A percentile compares a stretch with the other conserved stretches of the same genome.
phyloP scores from a whole-genome alignment of 2,888 invertebrate species.

The Atrina japonica region DNA sequence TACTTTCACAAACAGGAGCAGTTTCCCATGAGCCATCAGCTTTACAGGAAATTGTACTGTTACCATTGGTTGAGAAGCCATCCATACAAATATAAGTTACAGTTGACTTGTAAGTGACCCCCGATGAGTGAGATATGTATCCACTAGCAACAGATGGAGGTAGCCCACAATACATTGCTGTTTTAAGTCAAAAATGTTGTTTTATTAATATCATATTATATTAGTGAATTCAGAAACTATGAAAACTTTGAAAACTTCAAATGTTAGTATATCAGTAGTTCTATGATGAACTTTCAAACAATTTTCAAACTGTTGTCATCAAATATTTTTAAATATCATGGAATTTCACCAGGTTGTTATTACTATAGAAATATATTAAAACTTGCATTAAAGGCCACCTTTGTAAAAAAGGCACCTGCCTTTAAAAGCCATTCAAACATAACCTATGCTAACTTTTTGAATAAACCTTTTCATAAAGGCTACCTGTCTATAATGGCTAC shows the following conservation, averaged over 20 bases:
- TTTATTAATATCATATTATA: no score
- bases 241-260: constrained; percentile 1
- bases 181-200: no score
- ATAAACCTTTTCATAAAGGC: no score
- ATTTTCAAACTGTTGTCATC: no score
- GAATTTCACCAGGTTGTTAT: no score
- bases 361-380: no score
- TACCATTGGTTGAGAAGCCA: constrained; percentile 40
- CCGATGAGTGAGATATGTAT: constrained; percentile 44
- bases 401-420: no score
- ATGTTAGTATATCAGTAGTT: background rate
- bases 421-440: no score
- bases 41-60: constrained; percentile 41
- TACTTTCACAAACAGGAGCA: constrained; percentile 49
- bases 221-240: background rate
- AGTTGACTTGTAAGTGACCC: constrained; percentile 44
- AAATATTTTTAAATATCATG: no score
- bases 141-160: constrained; percentile 47
- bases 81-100: constrained; percentile 53
- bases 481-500: no score
- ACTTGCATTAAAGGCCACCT: no score
- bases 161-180: constrained; percentile 54
- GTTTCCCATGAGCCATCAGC: constrained; percentile 44
- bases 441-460: no score
- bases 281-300: background rate